These are phyloP conservation scores for Leptothorax acervorum DNA, from an alignment of 2,888 invertebrate species.

Conservation along the genomic window DNA sequence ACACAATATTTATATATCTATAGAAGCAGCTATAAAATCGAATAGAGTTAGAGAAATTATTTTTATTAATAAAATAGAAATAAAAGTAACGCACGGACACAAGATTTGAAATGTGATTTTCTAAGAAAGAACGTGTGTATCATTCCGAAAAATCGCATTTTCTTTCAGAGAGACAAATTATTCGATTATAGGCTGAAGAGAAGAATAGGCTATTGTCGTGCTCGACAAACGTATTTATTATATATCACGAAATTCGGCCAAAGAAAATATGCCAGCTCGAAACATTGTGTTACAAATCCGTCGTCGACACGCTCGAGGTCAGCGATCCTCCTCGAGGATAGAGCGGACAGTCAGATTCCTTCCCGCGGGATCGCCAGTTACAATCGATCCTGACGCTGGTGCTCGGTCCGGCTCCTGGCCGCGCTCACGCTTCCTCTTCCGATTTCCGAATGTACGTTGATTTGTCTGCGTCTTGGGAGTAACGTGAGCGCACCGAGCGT, in stretches of 20 bases:
- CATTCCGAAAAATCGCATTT: neutral
- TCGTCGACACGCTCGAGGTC: neutral
- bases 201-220: neutral
- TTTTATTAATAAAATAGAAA: neutral
- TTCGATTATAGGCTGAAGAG: neutral
- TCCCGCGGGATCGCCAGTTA: conserved; percentile 53
- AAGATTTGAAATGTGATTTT: neutral
- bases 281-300: conserved; percentile 8
- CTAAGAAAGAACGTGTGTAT: neutral
- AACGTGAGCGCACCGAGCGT: conserved; percentile 62
- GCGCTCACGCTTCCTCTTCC: conserved; percentile 51
- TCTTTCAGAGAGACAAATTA: neutral
- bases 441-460: conserved; percentile 67
- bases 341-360: conserved; percentile 36
- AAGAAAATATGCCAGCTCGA: neutral
- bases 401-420: conserved; percentile 10
- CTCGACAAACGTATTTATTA: no score
- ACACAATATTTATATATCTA: neutral
- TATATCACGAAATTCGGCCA: neutral
- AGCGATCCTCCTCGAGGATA: conserved; percentile 43
- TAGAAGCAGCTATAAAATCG: neutral
- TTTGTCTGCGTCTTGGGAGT: conserved; percentile 78
- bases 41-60: neutral
- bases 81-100: neutral
- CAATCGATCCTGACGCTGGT: conserved; percentile 57